Percentiles rank a stretch among this genome's conserved stretches.
These are phyloP conservation scores for Apogon hyalosoma DNA, from an alignment of 2,797 vertebrate genomes.

Conservation along the genomic window DNA sequence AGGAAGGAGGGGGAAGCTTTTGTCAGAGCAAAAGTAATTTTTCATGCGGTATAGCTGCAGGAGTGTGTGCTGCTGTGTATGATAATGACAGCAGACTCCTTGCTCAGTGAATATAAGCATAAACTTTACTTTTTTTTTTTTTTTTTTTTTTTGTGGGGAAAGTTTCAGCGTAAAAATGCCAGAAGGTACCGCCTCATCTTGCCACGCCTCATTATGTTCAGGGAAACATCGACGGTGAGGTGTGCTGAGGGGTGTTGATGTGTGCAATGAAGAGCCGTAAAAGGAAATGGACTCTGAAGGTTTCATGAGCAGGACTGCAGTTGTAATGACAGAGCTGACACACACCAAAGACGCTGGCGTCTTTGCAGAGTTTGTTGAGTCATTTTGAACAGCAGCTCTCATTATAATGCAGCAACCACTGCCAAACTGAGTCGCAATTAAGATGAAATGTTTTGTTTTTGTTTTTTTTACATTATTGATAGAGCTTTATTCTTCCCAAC, in stretches of 20 bases:
- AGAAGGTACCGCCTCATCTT: constrained; percentile 48
- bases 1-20: constrained; percentile 39
- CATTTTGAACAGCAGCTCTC: too few species aligned
- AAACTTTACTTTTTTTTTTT: constrained; percentile 41
- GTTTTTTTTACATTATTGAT: too few species aligned
- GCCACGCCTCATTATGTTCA: constrained; percentile 49
- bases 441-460: too few species aligned
- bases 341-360: constrained; percentile 12
- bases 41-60: constrained; percentile 43
- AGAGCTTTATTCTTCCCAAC: too few species aligned
- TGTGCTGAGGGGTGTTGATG: constrained; percentile 6
- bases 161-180: constrained; percentile 41
- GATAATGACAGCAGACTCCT: constrained; percentile 37
- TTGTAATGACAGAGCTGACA: constrained; percentile 19
- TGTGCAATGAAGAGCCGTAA: constrained; percentile 35
- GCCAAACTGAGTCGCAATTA: too few species aligned
- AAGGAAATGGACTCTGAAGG: constrained; percentile 41
- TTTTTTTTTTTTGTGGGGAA: neutral
- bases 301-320: constrained; percentile 7
- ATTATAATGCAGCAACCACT: too few species aligned
- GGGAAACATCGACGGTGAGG: constrained; percentile 21
- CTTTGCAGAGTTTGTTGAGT: too few species aligned
- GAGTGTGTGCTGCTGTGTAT: constrained; percentile 21
- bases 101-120: constrained; percentile 34
- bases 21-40: constrained; percentile 48